Evolutionary conservation across 2,113 vertebrate species (phyloP).

Genomic region (Gymnobelideus leadbeateri): DNA sequence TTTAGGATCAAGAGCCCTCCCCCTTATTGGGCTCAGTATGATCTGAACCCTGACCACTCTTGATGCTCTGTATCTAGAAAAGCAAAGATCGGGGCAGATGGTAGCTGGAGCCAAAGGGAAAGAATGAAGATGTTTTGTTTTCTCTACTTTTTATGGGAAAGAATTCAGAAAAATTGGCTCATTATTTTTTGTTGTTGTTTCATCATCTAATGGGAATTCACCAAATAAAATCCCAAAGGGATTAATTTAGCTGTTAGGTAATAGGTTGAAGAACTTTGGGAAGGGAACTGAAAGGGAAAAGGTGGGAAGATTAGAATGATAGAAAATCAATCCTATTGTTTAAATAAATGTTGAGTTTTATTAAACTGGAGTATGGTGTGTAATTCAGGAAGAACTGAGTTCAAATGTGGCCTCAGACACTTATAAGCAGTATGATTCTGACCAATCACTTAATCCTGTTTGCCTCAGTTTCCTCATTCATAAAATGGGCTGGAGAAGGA

Average conservation of each 20-base stretch:
- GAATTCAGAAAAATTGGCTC: neutral
- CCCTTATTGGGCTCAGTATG: neutral
- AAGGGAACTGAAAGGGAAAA: neutral
- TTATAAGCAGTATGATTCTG: too few relatives aligned
- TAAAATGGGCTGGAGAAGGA: too few relatives aligned
- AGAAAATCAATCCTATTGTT: neutral
- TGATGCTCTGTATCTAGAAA: conserved; percentile 14
- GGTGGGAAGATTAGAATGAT: neutral
- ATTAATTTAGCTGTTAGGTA: neutral
- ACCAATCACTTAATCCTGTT: too few relatives aligned
- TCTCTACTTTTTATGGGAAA: neutral
- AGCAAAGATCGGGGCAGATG: neutral
- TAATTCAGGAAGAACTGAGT: neutral
- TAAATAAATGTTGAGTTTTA: neutral
- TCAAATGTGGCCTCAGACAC: too few relatives aligned
- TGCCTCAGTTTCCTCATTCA: too few relatives aligned
- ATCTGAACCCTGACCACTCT: neutral
- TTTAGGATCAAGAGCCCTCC: neutral
- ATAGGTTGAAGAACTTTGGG: neutral
- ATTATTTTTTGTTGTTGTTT: neutral
- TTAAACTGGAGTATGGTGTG: neutral
- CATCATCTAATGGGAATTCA: neutral
- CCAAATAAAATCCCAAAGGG: neutral
- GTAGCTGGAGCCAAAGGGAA: neutral
- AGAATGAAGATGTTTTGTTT: neutral